Base-by-base conservation (phyloP, 2,797 vertebrate species). In the Sebastes wilsoni region DNA sequence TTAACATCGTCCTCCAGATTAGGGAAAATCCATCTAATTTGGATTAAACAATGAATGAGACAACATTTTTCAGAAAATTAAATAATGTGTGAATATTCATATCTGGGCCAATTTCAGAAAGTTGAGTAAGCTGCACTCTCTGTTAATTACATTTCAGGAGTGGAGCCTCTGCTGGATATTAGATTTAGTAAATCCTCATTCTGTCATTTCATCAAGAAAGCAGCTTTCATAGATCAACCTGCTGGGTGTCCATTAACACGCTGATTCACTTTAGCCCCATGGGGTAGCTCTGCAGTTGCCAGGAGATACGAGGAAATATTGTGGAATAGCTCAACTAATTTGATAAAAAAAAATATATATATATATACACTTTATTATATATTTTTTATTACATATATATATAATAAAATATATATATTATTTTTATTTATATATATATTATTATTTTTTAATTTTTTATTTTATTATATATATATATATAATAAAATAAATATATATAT, bases 111-210 rank as follows among this genome's bases (percentile, higher is more conserved):
- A 5, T 46, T 78, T 76, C 36, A 76, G 34, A 25, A 75, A 23
- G 13, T 16, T 71, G 52, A 72, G 27, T 38, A 61, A 84, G 46
- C 52, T 72, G 66, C 72, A 75, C 64, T 80, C 14, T 42, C 25
- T 49, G 66, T 68, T 81, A 64, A 82, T 82, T 84, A 83, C 34
- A 65, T 76, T 81, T 67, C 13, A 61, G 49, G 32, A 54, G 66
- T n/a, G 62, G 13, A 42, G 38, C 61, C 66, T 85, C 27, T 36
- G 52, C 52, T 71, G 25, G 27, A 77, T 60, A 64, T 79, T 46
- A 32, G 14, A 69, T 72, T 22, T 6, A 16, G 23, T 38, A 67
- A 66, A 84, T 61, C 58, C n/a, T 52, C 20, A 25, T 73, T 56
- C 20, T 54, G 22, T 49, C 13, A 7, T 64, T 61, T 34, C n/a